Base-by-base conservation (phyloP, 2,797 vertebrate genomes). In the Siniperca scherzeri region DNA sequence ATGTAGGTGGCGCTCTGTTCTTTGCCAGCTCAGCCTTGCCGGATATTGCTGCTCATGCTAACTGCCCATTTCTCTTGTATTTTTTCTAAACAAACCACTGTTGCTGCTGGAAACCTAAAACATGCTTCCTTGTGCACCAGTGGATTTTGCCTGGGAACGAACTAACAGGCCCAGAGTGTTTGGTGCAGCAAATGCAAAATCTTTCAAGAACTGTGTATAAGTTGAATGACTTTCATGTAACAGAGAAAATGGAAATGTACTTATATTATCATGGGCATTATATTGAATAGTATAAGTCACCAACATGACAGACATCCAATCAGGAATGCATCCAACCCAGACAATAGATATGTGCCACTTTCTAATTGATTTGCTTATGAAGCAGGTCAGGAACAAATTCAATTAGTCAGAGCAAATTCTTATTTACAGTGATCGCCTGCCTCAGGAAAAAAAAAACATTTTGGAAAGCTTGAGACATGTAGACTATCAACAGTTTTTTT, bases 351-450 rank as follows among this genome's bases (percentile, higher is more conserved):
- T 27, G 66, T 70, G 82, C 65, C 70, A 66, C 52, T 69, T 78
- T 86, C 53, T 85, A 88, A 87, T 57, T 74, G 59, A 87, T 88
- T 89, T 77, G 79, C 69, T 85, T 72, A 71, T 74, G 55, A 79
- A 77, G 74, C 82, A 68, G 70, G 61, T 74, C 70, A 80, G 61
- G 40, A 70, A 74, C 76, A 64, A 84, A 87, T 89, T 85, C 14
- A 88, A 86, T 90, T 76, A 85, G 57, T 74, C 25, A 27, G 46
- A 87, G 70, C 73, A 77, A 70, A 88, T 86, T 89, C 80, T 83
- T 87, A 90, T 90, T 91, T 87, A 89, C 85, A 83, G 76, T 53
- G 53, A 88, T 76, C 0, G 46, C 52, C 52, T 55, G 69, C 57
- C 52, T 56, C 55, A 4, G 71, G 67, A 70, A 44, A 69, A 76